phyloP scores from a whole-genome alignment of 2,797 vertebrate genomes.

The Peromyscus eremicus region DNA sequence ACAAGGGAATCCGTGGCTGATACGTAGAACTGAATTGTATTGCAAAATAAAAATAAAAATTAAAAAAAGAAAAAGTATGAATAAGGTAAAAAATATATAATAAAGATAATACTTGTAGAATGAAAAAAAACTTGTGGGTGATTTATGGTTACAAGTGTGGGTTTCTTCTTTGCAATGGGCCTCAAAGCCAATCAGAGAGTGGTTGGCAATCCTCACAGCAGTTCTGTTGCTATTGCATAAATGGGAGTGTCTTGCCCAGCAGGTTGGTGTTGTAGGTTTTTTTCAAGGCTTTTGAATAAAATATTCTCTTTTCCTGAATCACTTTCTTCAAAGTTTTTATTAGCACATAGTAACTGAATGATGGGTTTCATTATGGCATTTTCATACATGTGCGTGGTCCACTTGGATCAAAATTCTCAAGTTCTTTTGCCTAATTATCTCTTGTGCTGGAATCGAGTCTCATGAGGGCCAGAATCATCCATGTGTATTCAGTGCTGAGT shows the following conservation, averaged over 20 bases:
- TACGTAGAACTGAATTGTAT: too few species aligned
- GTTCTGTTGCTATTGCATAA: background rate
- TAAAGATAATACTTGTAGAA: too few species aligned
- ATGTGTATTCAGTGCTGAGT: background rate
- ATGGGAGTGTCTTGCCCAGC: background rate
- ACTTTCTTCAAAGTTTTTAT: background rate
- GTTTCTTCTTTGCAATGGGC: background rate
- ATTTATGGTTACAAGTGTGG: background rate
- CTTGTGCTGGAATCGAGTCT: background rate
- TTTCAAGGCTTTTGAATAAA: background rate
- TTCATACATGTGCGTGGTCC: background rate
- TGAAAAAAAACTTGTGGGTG: background rate
- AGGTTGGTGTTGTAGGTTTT: background rate
- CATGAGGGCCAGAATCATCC: background rate
- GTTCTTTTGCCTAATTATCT: background rate
- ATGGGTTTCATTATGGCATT: background rate
- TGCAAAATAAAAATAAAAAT: too few species aligned
- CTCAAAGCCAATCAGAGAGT: background rate
- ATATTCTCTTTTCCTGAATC: background rate
- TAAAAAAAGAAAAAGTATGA: too few species aligned
- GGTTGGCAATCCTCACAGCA: too few species aligned
- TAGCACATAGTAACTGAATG: background rate
- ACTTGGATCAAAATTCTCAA: background rate
- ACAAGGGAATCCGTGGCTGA: too few species aligned
- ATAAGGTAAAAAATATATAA: too few species aligned